Conservation (phyloP, 2,888 invertebrate species). For the Erebia ligea region DNA sequence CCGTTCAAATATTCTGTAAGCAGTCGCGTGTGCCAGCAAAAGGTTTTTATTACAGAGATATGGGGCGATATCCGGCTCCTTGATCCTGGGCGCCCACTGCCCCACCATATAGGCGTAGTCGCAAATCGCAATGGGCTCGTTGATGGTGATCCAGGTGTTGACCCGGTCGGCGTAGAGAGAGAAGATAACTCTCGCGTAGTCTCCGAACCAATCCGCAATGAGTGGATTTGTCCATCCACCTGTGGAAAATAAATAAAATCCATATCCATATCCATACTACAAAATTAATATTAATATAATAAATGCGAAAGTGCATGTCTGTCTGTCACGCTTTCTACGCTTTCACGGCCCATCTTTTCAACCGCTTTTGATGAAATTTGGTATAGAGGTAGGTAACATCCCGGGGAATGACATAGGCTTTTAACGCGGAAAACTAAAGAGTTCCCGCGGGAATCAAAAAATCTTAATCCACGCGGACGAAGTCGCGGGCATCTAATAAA, state of each 20-base stretch:
- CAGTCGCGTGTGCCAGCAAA: conserved; percentile 86
- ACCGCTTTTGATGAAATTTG: too few species aligned
- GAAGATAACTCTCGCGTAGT: conserved; percentile 83
- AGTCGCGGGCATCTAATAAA: too few species aligned
- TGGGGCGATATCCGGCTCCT: conserved; percentile 69
- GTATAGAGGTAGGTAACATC: too few species aligned
- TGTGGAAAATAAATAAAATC: conserved; percentile 41
- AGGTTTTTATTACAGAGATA: conserved; percentile 86
- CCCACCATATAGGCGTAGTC: conserved; percentile 65
- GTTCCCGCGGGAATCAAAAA: too few species aligned
- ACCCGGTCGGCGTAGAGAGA: conserved; percentile 84
- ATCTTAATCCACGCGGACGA: too few species aligned
- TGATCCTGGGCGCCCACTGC: conserved; percentile 58
- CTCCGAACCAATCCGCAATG: conserved; percentile 84
- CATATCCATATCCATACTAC: too few species aligned
- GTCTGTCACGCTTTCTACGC: too few species aligned
- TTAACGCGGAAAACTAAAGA: too few species aligned
- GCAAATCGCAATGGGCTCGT: conserved; percentile 84
- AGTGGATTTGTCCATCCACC: conserved; percentile 87
- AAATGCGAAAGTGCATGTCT: too few species aligned
- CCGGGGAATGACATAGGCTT: too few species aligned
- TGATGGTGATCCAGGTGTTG: conserved; percentile 88
- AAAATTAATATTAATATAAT: too few species aligned
- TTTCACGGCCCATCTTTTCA: too few species aligned
- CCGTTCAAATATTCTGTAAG: conserved; percentile 81